Percentiles rank a stretch among this genome's conserved stretches.
Conservation (phyloP, 2,888 invertebrate genomes). For the Caenorhabditis afra region DNA sequence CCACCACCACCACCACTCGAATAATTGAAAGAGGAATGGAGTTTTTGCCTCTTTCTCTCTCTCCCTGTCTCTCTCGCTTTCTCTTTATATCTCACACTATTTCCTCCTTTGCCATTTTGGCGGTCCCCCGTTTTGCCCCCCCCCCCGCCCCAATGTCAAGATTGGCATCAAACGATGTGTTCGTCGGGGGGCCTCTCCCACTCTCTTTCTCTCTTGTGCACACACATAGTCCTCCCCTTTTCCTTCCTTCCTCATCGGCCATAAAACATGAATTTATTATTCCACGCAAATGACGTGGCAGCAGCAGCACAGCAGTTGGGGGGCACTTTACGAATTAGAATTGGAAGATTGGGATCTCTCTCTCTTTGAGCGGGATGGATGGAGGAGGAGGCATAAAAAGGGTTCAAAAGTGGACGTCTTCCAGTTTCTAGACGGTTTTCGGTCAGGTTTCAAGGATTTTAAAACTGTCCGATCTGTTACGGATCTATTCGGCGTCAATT, state of each 20-base stretch:
- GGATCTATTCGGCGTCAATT: not conserved
- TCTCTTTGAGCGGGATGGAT: too few species aligned
- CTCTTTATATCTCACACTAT: too few species aligned
- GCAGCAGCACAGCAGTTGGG: not conserved
- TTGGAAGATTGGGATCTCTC: too few species aligned
- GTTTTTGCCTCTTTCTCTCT: not conserved
- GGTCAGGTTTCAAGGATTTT: too few species aligned
- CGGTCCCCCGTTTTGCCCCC: not conserved
- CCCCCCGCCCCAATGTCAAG: too few species aligned
- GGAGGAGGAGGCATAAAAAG: too few species aligned
- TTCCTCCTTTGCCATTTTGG: slow-evolving; percentile 2
- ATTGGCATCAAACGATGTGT: slow-evolving; percentile 50
- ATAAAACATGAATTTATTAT: slow-evolving; percentile 49
- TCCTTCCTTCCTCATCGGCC: slow-evolving; percentile 15
- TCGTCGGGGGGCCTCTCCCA: slow-evolving; percentile 1
- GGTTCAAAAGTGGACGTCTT: too few species aligned
- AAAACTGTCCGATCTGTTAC: too few species aligned
- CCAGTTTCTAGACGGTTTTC: too few species aligned
- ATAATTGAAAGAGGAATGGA: slow-evolving; percentile 14
- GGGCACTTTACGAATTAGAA: too few species aligned
- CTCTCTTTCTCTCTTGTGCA: slow-evolving; percentile 11
- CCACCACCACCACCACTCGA: not conserved
- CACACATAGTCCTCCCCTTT: not conserved
- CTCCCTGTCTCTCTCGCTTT: not conserved
- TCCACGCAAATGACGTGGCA: slow-evolving; percentile 15